Percentiles rank a stretch among this genome's conserved stretches.
phyloP scores from a whole-genome alignment of 2,888 invertebrate genomes.

The Thera britannica region DNA sequence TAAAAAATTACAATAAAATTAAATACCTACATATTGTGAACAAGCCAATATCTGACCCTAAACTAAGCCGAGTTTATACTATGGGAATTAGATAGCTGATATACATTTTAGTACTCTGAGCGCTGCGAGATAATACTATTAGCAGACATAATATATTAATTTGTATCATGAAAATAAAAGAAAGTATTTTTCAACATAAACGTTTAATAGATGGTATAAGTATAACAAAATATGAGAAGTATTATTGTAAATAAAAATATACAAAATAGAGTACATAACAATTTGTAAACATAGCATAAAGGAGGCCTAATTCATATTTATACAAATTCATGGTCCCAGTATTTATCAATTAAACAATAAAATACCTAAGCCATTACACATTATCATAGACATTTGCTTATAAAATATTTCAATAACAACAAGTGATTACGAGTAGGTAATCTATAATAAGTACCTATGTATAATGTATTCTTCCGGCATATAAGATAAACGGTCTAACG shows the following conservation, averaged over 20 bases:
- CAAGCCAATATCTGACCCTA: too few relatives aligned
- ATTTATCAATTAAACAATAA: neutral
- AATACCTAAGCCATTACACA: neutral
- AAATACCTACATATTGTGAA: too few relatives aligned
- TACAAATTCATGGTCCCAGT: slow-evolving; percentile 10
- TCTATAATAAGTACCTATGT: neutral
- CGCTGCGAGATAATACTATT: too few relatives aligned
- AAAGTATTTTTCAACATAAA: neutral
- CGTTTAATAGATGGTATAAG: neutral
- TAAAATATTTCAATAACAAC: slow-evolving; percentile 1
- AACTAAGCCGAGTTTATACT: too few relatives aligned
- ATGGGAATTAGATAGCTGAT: too few relatives aligned
- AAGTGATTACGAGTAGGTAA: neutral
- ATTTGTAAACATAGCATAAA: slow-evolving; percentile 2
- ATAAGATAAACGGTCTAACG: too few relatives aligned
- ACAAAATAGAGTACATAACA: neutral
- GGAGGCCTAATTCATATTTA: neutral
- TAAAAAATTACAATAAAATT: too few relatives aligned
- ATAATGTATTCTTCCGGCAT: too few relatives aligned
- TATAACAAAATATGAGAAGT: neutral
- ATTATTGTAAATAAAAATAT: neutral
- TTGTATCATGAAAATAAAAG: neutral
- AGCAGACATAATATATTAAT: too few relatives aligned
- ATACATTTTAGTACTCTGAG: too few relatives aligned
- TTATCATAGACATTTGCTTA: neutral